Conservation (phyloP, 1,140 invertebrate genomes). For the Pseudachorutes palmiensis region DNA sequence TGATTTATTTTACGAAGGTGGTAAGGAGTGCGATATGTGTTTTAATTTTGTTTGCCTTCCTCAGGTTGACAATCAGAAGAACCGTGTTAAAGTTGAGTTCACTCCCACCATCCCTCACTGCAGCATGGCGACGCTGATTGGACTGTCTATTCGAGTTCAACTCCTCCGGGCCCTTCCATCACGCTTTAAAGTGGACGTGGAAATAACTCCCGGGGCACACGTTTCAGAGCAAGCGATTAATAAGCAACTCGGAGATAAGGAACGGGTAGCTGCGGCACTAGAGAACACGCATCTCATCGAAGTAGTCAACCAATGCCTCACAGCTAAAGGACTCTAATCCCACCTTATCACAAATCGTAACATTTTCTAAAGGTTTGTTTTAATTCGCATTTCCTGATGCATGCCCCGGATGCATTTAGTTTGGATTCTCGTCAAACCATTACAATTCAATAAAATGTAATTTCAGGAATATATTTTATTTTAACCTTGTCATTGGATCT, state of each 20-base stretch:
- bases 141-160: slow-evolving; percentile 76
- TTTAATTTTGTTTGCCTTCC: slow-evolving; percentile 29
- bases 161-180: slow-evolving; percentile 75
- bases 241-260: slow-evolving; percentile 96
- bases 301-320: slow-evolving; percentile 87
- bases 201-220: slow-evolving; percentile 87
- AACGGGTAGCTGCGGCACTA: slow-evolving; percentile 90
- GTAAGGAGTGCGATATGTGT: neutral
- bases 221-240: slow-evolving; percentile 86
- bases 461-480: too few species aligned
- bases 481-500: too few species aligned
- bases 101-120: slow-evolving; percentile 99
- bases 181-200: slow-evolving; percentile 79
- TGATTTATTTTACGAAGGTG: neutral
- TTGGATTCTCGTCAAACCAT: too few species aligned
- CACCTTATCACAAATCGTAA: neutral
- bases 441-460: too few species aligned
- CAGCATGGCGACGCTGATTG: slow-evolving; percentile 97
- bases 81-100: slow-evolving; percentile 67
- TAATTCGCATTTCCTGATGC: too few species aligned
- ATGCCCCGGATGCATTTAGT: too few species aligned
- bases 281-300: slow-evolving; percentile 84
- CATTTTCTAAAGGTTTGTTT: too few species aligned
- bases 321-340: slow-evolving; percentile 18
- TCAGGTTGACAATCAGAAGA: slow-evolving; percentile 60